A percentile compares a stretch with the other conserved stretches of the same genome.
These are phyloP conservation scores for Cygnus atratus DNA, from an alignment of 2,113 vertebrate genomes.

Conservation along the genomic window DNA sequence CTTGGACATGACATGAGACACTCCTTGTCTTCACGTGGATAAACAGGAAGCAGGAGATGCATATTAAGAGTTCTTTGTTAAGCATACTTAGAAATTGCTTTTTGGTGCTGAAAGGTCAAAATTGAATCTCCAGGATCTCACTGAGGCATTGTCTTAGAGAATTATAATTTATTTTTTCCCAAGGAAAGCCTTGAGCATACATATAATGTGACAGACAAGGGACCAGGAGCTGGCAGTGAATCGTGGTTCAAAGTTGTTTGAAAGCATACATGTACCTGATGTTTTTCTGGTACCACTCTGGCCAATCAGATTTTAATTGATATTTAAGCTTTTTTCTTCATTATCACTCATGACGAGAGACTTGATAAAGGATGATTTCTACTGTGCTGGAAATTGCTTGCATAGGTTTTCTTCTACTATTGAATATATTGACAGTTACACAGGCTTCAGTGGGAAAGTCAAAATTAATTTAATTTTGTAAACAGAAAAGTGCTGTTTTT, in stretches of 20 bases:
- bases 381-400: neutral
- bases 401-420: neutral
- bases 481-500: neutral
- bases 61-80: neutral
- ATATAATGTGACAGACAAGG: neutral
- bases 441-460: neutral
- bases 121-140: neutral
- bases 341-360: neutral
- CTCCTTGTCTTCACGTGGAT: neutral
- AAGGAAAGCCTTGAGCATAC: neutral
- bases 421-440: neutral
- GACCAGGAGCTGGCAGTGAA: neutral
- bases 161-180: neutral
- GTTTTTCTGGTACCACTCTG: neutral
- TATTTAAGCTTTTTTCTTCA: neutral
- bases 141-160: neutral
- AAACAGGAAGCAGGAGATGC: neutral
- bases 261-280: neutral
- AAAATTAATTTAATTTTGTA: neutral
- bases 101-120: neutral
- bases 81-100: neutral
- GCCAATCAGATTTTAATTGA: neutral
- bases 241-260: neutral
- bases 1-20: neutral
- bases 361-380: neutral